Evolutionary conservation across 1,140 invertebrate genomes (phyloP), one percentile per base, ranked within the genome.

Genomic region (Lepidurus packardi): DNA sequence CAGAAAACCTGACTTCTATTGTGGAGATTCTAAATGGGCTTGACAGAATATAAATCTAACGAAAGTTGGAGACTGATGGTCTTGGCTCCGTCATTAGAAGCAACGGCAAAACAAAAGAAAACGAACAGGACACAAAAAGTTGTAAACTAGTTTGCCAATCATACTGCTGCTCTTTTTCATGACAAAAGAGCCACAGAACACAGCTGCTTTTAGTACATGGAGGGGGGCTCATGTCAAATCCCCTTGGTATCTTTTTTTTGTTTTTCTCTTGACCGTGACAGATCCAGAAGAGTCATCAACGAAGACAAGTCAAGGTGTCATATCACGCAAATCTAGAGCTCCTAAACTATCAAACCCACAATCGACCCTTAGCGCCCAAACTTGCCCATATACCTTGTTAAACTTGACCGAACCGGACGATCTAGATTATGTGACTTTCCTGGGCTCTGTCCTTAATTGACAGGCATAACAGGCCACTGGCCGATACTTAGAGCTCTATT

Each of bases 141-240:
- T 65, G 53, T 7, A 21, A 65, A 65, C 53, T 65, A 65, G 53
- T 65, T 65, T 65, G 53, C 53, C 53, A 65, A 65, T 65, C 53
- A 65, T 21, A 21, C 8, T 65, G 6, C 53, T 65, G 53, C 53
- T 65, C 53, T 65, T 65, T 65, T 65, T 65, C 53, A 21, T 65
- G 53, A 65, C 53, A 16, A 13, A 65, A 65, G 16, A 65, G 53
- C 53, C 34, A 4, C 34, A 34, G 34, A 34, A 34, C 34, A 2
- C 34, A 34, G 34, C 34, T 34, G 34, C 34, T 34, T 34, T 34
- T 34, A 34, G 34, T 65, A 21, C 53, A n/a, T 65, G 6, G 13
- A 16, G 53, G n/a, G 53, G 45, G 45, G 7, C 13, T 21, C 13
- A 65, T 65, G 53, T 65, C 53, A n/a, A 65, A 13, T 13, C 34